Evolutionary conservation across 2,113 vertebrate species (phyloP), one percentile per base, ranked within the genome.

Genomic region (Ascaphus truei): DNA sequence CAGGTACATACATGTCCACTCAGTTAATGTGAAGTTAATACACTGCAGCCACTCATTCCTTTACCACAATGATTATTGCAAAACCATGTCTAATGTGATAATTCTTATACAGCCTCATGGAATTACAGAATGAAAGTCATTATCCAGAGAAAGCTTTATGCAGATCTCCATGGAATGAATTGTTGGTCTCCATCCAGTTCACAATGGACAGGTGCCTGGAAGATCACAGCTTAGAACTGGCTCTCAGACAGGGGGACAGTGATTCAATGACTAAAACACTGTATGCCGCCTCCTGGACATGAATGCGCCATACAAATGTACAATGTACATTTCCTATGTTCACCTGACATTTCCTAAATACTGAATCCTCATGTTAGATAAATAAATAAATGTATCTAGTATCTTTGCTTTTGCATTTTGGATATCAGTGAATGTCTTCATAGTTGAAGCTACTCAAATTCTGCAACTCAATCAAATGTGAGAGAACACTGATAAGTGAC

Each of bases 61-160:
- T 25, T 65, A 55, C 37, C 31, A 26, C 20, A 27, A 27, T 22
- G 50, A 66, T 66, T 55, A 55, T 18, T 26, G 52, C 16, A 55
- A 39, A 22, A 36, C 29, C 34, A 20, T 43, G n/a, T 29, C 9
- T 66, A 56, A 66, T 34, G 50, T 41, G 63, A 25, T 66, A 66
- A 66, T 66, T 66, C 50, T 43, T 55, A 66, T 41, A 55, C 18
- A 1, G 63, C 50, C 52, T 66, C 16, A 52, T 23, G 50, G 50
- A 39, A 66, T 66, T 66, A 66, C 36, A 66, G 36, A 45, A 55
- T 12, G 50, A 66, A 55, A 55, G 63, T 43, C 55, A 55, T 55
- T 56, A 66, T 55, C 25, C 50, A 55, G 53, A 15, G 22, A 55
- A 43, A 66, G 63, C 29, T 12, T 18, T 55, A 16, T 43, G 50